Conservation (phyloP, 1,140 invertebrate species). For the Bombyx mori region ASM3026992v2 NC_085114.1:11636001-11636500, state of each 20-base stretch:
- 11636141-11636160: conserved; percentile 66
- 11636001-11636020: conserved; percentile 36
- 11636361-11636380: conserved; percentile 72
- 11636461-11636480: conserved; percentile 60
- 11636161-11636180: conserved; percentile 42
- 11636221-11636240: conserved; percentile 72
- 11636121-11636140: conserved; percentile 65
- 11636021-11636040: conserved; percentile 38
- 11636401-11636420: conserved; percentile 47
- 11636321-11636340: conserved; percentile 44
- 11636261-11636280: conserved; percentile 74
- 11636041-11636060: conserved; percentile 40
- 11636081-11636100: conserved; percentile 47
- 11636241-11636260: conserved; percentile 65
- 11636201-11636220: conserved; percentile 65
- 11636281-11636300: conserved; percentile 79
- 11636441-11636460: conserved; percentile 69
- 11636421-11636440: conserved; percentile 58
- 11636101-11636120: conserved; percentile 35
- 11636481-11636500: conserved; percentile 50
- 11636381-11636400: conserved; percentile 62
- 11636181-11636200: conserved; percentile 66
- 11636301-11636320: conserved; percentile 77
- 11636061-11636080: conserved; percentile 23
- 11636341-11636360: conserved; percentile 61